Conservation (phyloP, 2,797 vertebrate species). For the Somateria mollissima region DNA sequence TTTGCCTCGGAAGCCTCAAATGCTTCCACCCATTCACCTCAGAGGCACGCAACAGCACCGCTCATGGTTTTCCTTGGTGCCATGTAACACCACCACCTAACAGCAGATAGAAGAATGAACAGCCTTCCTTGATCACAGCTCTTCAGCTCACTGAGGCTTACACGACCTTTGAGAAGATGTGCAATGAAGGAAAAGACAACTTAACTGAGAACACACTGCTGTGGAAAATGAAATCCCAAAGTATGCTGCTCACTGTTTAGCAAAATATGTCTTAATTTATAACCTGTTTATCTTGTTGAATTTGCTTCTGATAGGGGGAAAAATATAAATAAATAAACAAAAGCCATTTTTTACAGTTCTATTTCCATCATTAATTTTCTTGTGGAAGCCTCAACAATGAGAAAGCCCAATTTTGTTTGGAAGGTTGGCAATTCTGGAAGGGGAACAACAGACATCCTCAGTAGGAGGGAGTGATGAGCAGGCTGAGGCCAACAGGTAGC, state of each 20-base stretch:
- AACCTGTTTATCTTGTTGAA: background rate
- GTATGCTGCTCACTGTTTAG: background rate
- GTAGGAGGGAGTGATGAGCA: background rate
- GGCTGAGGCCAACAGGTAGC: background rate
- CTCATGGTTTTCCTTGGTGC: background rate
- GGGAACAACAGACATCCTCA: background rate
- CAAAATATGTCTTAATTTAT: background rate
- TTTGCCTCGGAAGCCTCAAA: background rate
- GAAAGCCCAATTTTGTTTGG: background rate
- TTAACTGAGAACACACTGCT: background rate
- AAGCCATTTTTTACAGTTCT: background rate
- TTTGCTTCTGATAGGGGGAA: background rate
- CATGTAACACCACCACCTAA: too few relatives aligned
- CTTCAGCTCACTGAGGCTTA: background rate
- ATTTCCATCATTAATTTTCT: background rate
- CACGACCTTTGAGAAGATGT: background rate
- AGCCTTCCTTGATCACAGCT: background rate
- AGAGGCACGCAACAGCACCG: background rate
- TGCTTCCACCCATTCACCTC: background rate
- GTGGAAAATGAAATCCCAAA: background rate
- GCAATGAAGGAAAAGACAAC: background rate
- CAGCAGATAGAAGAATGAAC: background rate
- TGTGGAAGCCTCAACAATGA: background rate
- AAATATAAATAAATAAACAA: too few relatives aligned
- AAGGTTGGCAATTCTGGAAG: rapidly evolving